These are phyloP conservation scores for Corydoras maculifer DNA, from an alignment of 2,113 vertebrate species.

Conservation along the genomic window DNA sequence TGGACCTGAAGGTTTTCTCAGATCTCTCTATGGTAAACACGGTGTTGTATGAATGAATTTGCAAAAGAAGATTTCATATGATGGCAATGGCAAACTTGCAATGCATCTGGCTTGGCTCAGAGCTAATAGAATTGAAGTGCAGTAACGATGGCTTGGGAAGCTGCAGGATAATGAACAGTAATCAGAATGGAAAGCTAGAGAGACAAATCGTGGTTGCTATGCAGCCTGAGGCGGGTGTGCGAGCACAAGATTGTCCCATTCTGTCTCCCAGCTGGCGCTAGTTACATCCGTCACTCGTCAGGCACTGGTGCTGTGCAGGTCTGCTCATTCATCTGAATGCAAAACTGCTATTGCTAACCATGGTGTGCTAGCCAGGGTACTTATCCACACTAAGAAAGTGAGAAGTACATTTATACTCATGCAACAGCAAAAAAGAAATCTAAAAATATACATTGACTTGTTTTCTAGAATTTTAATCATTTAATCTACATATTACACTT, in stretches of 20 bases:
- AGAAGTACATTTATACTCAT: too few species aligned
- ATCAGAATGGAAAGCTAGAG: slow-evolving; percentile 1
- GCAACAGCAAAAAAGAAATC: too few species aligned
- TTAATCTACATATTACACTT: too few species aligned
- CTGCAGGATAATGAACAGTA: slow-evolving; percentile 4
- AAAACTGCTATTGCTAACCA: too few species aligned
- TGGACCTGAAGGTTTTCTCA: too few species aligned
- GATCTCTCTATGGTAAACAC: too few species aligned
- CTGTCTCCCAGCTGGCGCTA: neutral
- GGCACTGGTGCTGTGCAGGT: too few species aligned
- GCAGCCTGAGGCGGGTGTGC: neutral
- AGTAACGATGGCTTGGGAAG: neutral
- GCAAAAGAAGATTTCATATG: neutral
- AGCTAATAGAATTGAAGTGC: neutral
- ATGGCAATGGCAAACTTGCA: neutral
- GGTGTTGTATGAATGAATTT: too few species aligned
- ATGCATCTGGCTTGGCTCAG: neutral
- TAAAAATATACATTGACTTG: too few species aligned
- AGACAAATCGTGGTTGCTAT: slow-evolving; percentile 21
- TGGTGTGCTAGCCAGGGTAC: too few species aligned
- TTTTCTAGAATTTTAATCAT: too few species aligned
- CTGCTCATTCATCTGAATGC: neutral
- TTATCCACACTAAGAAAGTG: too few species aligned
- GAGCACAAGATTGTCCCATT: neutral
- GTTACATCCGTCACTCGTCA: neutral